phyloP scores from a whole-genome alignment of 2,113 vertebrate species.

The Ascaphus truei region DNA sequence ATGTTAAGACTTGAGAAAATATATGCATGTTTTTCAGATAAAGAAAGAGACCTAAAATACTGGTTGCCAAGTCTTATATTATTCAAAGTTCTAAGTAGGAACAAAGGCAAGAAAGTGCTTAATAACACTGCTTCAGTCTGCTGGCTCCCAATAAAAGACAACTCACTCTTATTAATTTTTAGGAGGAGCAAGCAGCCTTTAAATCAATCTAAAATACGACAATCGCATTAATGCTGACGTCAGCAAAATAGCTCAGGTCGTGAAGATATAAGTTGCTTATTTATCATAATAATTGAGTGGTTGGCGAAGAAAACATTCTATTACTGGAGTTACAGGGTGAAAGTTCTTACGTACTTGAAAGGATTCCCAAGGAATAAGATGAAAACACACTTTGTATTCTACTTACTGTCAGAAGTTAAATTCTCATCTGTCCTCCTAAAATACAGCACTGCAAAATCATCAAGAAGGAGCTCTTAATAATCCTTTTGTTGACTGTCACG shows the following conservation, averaged over 20 bases:
- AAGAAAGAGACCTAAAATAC: too few species aligned
- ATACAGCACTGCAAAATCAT: not conserved
- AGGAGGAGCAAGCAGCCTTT: constrained; percentile 7
- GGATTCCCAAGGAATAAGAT: not conserved
- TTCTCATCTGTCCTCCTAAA: not conserved
- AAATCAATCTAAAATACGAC: constrained; percentile 29
- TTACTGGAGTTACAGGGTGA: constrained; percentile 12
- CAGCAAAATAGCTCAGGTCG: constrained; percentile 11
- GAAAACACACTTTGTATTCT: constrained; percentile 2
- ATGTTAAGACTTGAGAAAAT: too few species aligned
- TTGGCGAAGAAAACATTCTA: constrained; percentile 24
- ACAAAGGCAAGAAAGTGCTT: too few species aligned
- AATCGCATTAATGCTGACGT: constrained; percentile 27
- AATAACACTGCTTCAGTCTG: constrained; percentile 12
- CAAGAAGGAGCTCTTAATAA: not conserved
- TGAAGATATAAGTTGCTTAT: constrained; percentile 17
- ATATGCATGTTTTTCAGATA: too few species aligned
- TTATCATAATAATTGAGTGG: constrained; percentile 33
- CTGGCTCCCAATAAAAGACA: not conserved
- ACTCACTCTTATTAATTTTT: constrained; percentile 27
- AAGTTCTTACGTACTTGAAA: constrained; percentile 21
- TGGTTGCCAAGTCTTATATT: too few species aligned
- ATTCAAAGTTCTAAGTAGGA: too few species aligned
- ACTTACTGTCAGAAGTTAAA: constrained; percentile 14
- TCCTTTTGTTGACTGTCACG: too few species aligned